Evolutionary conservation across 2,113 vertebrate species (phyloP), one percentile per base, ranked within the genome.

Genomic region (Chrysochloris asiatica): DNA sequence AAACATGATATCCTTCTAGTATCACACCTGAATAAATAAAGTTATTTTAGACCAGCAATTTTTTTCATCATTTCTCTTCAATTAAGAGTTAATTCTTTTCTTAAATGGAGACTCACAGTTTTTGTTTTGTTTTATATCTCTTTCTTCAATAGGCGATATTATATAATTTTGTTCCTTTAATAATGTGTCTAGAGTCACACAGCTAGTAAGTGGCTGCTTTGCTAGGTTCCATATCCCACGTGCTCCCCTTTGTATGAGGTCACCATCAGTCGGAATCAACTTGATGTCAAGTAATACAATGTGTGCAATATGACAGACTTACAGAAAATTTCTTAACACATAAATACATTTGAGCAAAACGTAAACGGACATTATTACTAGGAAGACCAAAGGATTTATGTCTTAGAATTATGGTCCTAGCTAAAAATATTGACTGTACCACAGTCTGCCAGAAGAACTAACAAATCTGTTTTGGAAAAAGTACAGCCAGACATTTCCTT

Each of bases 81-180:
- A 61, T 92, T 85, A 88, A 93, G 91, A 85, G n/a, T 16, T 12
- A 90, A 91, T 92, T 91, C 38, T 43, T 91, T 93, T 93, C 38
- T 89, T 90, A 82, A 73, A 86, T 48, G 38, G 54, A 48, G n/a
- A 87, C 17, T 69, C 38, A 48, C 30, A 38, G 10, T 75, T 83
- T 61, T 84, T 86, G 48, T 24, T 83, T 83, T 52, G n/a, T 84
- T 87, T 81, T 73, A 41, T n/a, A 28, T 67, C 69, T 41, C 52
- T 13, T 78, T 83, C 84, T 14, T 41, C n/a, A 4, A 33, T 12
- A 47, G 3, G 43, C 3, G 4, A 63, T 78, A 24, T 63, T 77
- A 48, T 19, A 33, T 75, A 14, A 2, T 80, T 86, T 86, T 75
- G 30, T 24, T 63, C 30, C 30, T 72, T 95, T 12, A 28, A 30